Base-by-base conservation (phyloP, 2,113 vertebrate species). In the Oncorhynchus tshawytscha region DNA sequence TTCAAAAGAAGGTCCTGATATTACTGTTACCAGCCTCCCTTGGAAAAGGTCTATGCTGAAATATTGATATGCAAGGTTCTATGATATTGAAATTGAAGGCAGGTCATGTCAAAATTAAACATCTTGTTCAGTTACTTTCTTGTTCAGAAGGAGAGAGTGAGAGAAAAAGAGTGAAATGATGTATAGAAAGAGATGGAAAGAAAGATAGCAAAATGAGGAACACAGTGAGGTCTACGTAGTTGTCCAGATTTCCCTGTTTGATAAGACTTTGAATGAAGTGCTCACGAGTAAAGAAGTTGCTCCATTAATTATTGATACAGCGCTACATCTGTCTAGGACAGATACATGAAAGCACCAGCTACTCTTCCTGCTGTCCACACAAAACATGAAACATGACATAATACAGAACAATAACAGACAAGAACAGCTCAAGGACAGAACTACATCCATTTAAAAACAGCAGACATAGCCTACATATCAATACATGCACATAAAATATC, bases 281-380 rank as follows among this genome's bases (percentile, higher is more conserved):
- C 77, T 84, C 84, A 70, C 78, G 87, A 76, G 73, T 73, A 76
- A 80, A 72, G 51, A 82, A 73, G 27, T 20, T n/a, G 31, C 31
- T 7, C 27, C 34, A 72, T 90, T 49, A 87, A 90, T 87, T 87
- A 87, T 84, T 87, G 85, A 90, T 71, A 31, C 59, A 24, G 20
- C 0, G 5, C 29, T 72, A 16, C 70, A 39, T 79, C 49, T 57
- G 71, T 75, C 67, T 67, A 51, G 49, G 71, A 62, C 59, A 62
- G 59, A 62, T 24, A 62, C 2, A n/a, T 45, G 39, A 45, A 45
- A 45, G 39, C 39, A 45, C 0, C 39, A 45, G 39, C 39, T 45
- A 45, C 39, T 45, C 39, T 11, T 3, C 39, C 39, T 45, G 39
- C 2, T 0, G 9, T 45, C 39, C 39, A 45, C 39, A 45, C 39